Evolutionary conservation across 2,113 vertebrate species (phyloP), one percentile per base, ranked within the genome.

Genomic region (Falcunculus frontatus): DNA sequence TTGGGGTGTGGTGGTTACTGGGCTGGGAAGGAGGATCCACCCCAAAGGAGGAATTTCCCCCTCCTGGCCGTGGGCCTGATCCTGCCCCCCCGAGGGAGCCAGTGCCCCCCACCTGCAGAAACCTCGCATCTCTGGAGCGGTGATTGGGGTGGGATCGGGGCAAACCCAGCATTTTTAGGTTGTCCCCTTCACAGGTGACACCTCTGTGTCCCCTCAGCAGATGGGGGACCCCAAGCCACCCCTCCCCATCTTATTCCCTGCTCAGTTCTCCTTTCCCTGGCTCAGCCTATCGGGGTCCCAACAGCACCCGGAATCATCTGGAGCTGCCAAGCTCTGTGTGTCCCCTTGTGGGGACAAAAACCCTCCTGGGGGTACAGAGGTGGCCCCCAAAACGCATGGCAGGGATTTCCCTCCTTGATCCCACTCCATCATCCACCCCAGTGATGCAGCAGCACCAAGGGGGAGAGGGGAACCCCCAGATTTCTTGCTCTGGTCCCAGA

Each of bases 341-440:
- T 18, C 83, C 44, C 75, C 1, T 0, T 0, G 0, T 6, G n/a
- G 68, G 79, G 55, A 83, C 72, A 75, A 79, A 44, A 20, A 7
- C 13, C 8, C 29, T 18, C 49, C n/a, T 3, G 33, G 0, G 37
- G 77, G 33, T 35, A 41, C 41, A 42, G 56, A 39, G 44, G 33
- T 25, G 53, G 10, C 33, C 64, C 75, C 77, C 1, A 0, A 59
- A 73, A 49, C 0, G 0, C 1, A 0, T 20, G 77, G 64, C 57
- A 49, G 42, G 25, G 69, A 55, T 32, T 85, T 57, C 16, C 18
- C 42, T 35, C 59, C 42, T 69, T 2, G 7, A 64, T 22, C 9
- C 26, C 6, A 1, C 30, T 59, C 42, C 49, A 42, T 19, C 16
- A 16, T 6, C 37, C 8, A 6, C 4, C 35, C 37, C 30, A 30